Percentiles rank a stretch among this genome's conserved stretches.
These are phyloP conservation scores for Tineola bisselliella DNA, from an alignment of 2,888 invertebrate genomes.

Conservation along the genomic window DNA sequence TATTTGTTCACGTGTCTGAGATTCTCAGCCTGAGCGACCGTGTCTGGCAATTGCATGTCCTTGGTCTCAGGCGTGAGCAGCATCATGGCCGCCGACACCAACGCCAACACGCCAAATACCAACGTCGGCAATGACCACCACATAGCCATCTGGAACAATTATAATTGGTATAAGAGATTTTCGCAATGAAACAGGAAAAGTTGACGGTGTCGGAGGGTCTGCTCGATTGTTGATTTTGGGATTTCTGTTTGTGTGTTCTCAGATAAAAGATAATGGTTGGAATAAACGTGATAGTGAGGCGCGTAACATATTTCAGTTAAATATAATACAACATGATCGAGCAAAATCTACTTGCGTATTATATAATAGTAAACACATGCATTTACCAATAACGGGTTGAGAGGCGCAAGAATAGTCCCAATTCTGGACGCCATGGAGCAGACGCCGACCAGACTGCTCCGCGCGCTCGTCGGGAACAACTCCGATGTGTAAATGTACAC, in stretches of 20 bases:
- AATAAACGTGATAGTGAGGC: too few species aligned
- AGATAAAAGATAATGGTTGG: too few species aligned
- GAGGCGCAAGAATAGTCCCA: slow-evolving; percentile 72
- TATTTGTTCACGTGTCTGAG: neutral
- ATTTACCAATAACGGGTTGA: slow-evolving; percentile 64
- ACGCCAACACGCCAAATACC: slow-evolving; percentile 44
- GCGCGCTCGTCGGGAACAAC: slow-evolving; percentile 71
- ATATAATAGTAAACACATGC: too few species aligned
- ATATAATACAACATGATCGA: too few species aligned
- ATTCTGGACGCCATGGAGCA: slow-evolving; percentile 68
- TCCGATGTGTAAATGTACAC: slow-evolving; percentile 71
- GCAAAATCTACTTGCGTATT: too few species aligned
- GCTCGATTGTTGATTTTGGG: too few species aligned
- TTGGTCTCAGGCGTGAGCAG: slow-evolving; percentile 46
- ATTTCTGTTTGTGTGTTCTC: too few species aligned
- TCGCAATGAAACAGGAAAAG: too few species aligned
- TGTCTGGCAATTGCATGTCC: slow-evolving; percentile 41
- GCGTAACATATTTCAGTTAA: too few species aligned
- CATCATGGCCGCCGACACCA: slow-evolving; percentile 34
- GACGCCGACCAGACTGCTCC: slow-evolving; percentile 69
- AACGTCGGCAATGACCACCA: slow-evolving; percentile 44
- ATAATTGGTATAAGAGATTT: neutral
- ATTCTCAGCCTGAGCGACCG: slow-evolving; percentile 40
- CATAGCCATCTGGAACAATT: slow-evolving; percentile 39
- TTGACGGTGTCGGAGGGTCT: too few species aligned